A percentile compares a stretch with the other conserved stretches of the same genome.
Conservation (phyloP, 2,113 vertebrate species). For the Irena cyanogastra region DNA sequence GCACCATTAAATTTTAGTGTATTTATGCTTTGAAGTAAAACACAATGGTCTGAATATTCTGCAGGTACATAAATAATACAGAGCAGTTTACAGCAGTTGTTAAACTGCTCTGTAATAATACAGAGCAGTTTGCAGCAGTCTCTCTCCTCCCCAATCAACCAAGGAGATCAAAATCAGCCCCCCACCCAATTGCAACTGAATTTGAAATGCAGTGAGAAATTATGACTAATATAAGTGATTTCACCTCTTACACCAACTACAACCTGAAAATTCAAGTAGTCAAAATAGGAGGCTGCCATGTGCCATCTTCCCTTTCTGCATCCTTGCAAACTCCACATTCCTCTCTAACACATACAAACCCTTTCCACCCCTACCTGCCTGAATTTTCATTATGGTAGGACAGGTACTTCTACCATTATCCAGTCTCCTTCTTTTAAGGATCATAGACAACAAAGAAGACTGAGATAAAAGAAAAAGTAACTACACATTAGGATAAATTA, state of each 20-base stretch:
- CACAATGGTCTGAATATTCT: conserved; percentile 51
- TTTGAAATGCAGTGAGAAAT: neutral
- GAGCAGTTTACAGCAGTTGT: neutral
- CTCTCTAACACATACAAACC: neutral
- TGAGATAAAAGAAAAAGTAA: neutral
- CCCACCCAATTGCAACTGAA: neutral
- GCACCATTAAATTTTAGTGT: conserved; percentile 55
- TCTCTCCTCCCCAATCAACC: neutral
- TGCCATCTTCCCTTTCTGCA: neutral
- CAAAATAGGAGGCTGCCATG: neutral
- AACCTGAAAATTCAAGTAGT: neutral
- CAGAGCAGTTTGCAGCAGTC: neutral
- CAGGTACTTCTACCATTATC: neutral
- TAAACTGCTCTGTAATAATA: no score
- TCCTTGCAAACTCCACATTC: neutral
- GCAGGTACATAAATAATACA: conserved; percentile 44
- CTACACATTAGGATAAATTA: neutral
- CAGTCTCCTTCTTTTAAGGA: neutral
- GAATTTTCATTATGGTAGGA: neutral
- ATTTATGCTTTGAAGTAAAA: conserved; percentile 61
- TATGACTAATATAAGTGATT: neutral
- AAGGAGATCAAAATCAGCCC: neutral
- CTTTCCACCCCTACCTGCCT: neutral
- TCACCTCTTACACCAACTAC: neutral
- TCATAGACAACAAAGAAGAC: neutral